A percentile compares a stretch with the other conserved stretches of the same genome.
These are phyloP conservation scores for Setophaga kirtlandii DNA, from an alignment of 2,113 vertebrate species.

Conservation along the genomic window DNA sequence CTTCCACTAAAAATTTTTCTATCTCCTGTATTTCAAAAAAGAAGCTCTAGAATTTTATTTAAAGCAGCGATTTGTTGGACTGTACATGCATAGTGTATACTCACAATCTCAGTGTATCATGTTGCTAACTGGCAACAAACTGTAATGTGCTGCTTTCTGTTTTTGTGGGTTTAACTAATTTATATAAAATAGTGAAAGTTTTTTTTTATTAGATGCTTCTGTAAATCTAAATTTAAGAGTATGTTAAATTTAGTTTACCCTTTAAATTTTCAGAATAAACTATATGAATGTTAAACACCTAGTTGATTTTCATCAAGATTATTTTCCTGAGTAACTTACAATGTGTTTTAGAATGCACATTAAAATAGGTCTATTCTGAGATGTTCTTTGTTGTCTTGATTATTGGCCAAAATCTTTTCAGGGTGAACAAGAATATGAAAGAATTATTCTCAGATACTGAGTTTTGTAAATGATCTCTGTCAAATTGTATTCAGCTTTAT, in stretches of 20 bases:
- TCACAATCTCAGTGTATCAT: background rate
- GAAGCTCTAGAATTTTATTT: background rate
- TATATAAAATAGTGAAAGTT: background rate
- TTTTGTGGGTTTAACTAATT: background rate
- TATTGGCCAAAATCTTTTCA: background rate
- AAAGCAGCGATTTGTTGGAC: background rate
- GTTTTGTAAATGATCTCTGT: background rate
- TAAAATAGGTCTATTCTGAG: background rate
- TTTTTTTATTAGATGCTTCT: background rate
- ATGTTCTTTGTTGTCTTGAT: background rate
- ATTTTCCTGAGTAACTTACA: background rate
- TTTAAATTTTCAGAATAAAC: background rate
- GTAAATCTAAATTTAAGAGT: background rate
- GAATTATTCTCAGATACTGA: background rate
- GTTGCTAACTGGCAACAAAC: background rate
- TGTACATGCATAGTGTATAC: background rate
- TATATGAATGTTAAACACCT: background rate
- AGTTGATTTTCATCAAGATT: background rate
- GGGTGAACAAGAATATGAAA: background rate
- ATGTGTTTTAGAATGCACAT: background rate
- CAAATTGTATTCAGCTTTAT: background rate
- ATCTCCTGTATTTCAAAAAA: background rate
- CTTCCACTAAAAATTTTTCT: constrained; percentile 18
- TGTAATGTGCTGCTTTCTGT: background rate
- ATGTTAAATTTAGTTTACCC: background rate